phyloP scores from a whole-genome alignment of 2,888 invertebrate species.

The Drosophila conformis region DNA sequence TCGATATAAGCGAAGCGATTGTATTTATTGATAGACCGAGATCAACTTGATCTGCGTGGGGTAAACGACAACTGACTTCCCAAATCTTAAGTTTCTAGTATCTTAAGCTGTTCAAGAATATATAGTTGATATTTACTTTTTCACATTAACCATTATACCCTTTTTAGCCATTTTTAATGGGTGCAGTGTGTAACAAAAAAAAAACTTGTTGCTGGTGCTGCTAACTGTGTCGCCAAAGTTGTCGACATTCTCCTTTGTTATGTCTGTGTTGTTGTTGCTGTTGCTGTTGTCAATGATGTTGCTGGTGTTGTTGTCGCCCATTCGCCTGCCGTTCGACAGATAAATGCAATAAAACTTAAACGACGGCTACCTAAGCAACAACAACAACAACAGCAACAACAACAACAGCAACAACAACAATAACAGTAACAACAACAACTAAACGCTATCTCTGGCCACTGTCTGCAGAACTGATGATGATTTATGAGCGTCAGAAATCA shows the following conservation, averaged over 20 bases:
- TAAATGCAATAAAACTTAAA: constrained; percentile 74
- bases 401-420: constrained; percentile 41
- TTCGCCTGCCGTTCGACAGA: constrained; percentile 48
- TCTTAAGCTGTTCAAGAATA: not conserved
- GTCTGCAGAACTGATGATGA: constrained; percentile 72
- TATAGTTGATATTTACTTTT: not conserved
- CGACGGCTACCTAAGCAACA: constrained; percentile 67
- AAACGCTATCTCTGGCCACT: constrained; percentile 57
- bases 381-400: constrained; percentile 17
- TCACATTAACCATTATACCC: not conserved
- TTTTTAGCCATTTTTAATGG: not conserved
- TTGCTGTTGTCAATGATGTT: constrained; percentile 27
- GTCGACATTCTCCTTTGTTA: constrained; percentile 41
- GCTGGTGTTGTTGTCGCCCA: constrained; percentile 23
- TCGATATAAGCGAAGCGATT: not conserved
- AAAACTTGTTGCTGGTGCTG: constrained; percentile 68
- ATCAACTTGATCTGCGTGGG: not conserved
- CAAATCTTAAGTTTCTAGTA: not conserved
- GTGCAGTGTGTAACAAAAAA: not conserved
- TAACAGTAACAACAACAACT: constrained; percentile 25
- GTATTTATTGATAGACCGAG: not conserved
- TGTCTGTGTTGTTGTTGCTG: constrained; percentile 10
- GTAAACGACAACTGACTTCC: not conserved
- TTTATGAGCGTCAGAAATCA: constrained; percentile 80
- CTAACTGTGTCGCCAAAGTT: constrained; percentile 74